phyloP scores from a whole-genome alignment of 37 sponge, comb jelly and placozoan species.

The Corticium candelabrum region DNA sequence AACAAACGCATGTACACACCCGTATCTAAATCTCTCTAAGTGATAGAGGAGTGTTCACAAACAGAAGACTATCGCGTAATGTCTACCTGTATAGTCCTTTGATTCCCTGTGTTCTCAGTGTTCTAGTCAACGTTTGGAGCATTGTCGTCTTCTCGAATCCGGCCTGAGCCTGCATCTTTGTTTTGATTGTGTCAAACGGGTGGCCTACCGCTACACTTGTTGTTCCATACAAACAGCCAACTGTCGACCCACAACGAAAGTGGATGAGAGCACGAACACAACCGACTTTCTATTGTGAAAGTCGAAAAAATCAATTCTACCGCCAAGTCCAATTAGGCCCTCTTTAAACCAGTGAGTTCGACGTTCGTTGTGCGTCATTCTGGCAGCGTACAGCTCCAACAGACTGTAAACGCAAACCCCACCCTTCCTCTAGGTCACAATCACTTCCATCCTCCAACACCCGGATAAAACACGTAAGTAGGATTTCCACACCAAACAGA shows the following conservation, averaged over 20 bases:
- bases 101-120: slow-evolving; percentile 63
- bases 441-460: not conserved
- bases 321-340: slow-evolving; percentile 55
- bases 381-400: too few relatives aligned
- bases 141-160: slow-evolving; percentile 80
- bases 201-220: slow-evolving; percentile 94
- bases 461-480: not conserved
- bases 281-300: not conserved
- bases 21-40: too few relatives aligned
- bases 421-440: not conserved
- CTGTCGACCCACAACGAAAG: slow-evolving; percentile 29
- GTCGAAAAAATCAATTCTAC: not conserved
- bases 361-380: slow-evolving; percentile 92
- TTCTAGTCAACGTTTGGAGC: slow-evolving; percentile 61
- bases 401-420: not conserved
- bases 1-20: too few relatives aligned
- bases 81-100: slow-evolving; percentile 69
- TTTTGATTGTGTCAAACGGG: slow-evolving; percentile 97
- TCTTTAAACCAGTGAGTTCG: slow-evolving; percentile 85
- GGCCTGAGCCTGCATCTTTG: slow-evolving; percentile 97
- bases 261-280: not conserved
- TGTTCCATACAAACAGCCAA: slow-evolving; percentile 95
- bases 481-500: too few relatives aligned
- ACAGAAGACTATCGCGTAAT: not conserved
- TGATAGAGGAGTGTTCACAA: too few relatives aligned